phyloP scores from a whole-genome alignment of 2,888 invertebrate species.

The Trichogramma dendrolimi region DNA sequence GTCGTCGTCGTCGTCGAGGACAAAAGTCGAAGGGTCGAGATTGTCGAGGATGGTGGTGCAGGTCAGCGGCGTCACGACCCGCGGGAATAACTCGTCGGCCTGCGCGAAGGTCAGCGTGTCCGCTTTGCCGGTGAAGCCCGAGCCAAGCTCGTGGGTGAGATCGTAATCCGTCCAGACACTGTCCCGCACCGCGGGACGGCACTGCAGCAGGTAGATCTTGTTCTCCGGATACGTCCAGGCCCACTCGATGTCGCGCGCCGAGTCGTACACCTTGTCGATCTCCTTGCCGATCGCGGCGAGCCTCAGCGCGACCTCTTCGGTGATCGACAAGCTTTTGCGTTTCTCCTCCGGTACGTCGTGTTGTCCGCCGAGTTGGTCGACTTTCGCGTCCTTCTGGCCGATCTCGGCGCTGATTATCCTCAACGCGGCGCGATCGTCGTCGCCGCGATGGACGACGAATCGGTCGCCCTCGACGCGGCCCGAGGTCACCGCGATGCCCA shows the following conservation, averaged over 20 bases:
- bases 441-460: constrained; percentile 57
- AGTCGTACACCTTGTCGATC: constrained; percentile 67
- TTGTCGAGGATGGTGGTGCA: constrained; percentile 46
- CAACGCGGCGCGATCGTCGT: constrained; percentile 50
- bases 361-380: constrained; percentile 48
- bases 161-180: constrained; percentile 75
- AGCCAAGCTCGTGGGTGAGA: constrained; percentile 72
- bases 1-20: background rate
- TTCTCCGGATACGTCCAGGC: constrained; percentile 60
- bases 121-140: constrained; percentile 62
- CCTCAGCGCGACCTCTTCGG: constrained; percentile 55
- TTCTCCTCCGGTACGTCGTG: constrained; percentile 51
- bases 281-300: constrained; percentile 59
- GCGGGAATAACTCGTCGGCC: constrained; percentile 69
- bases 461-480: constrained; percentile 75
- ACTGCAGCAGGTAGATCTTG: constrained; percentile 68
- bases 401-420: constrained; percentile 51
- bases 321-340: constrained; percentile 56
- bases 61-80: constrained; percentile 59
- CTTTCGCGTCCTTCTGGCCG: constrained; percentile 55
- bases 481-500: constrained; percentile 76
- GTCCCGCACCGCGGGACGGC: constrained; percentile 71
- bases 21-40: constrained; percentile 37
- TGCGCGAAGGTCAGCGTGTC: constrained; percentile 70
- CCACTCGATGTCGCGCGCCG: constrained; percentile 78